These are phyloP conservation scores for Brachyopa scutellaris DNA, from an alignment of 2,888 invertebrate genomes.

Conservation along the genomic window DNA sequence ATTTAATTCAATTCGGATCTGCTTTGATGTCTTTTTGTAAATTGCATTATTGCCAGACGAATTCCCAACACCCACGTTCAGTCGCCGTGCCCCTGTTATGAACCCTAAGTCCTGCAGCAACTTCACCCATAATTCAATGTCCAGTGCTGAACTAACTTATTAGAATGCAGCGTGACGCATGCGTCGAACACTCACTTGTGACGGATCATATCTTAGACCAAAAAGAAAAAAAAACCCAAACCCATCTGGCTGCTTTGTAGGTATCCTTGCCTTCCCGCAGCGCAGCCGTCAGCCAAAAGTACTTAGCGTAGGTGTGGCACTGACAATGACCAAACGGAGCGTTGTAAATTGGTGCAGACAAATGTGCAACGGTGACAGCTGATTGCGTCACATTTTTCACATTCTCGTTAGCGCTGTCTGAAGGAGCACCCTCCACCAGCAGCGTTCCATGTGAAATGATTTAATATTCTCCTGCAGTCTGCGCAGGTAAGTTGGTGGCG, in stretches of 20 bases:
- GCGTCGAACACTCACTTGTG: slow-evolving; percentile 33
- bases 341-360: slow-evolving; percentile 33
- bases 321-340: slow-evolving; percentile 39
- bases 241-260: neutral
- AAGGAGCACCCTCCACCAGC: neutral
- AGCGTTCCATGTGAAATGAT: neutral
- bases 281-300: slow-evolving; percentile 28
- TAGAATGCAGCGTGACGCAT: slow-evolving; percentile 51
- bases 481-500: slow-evolving; percentile 58
- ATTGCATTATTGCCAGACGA: too few relatives aligned
- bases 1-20: too few relatives aligned
- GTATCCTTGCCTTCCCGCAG: neutral
- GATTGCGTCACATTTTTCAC: slow-evolving; percentile 51
- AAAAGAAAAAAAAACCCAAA: neutral
- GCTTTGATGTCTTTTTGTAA: too few relatives aligned
- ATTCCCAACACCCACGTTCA: too few relatives aligned
- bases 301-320: slow-evolving; percentile 55
- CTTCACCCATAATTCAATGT: slow-evolving; percentile 29
- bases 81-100: too few relatives aligned
- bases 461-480: slow-evolving; percentile 22
- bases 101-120: neutral
- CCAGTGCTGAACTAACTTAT: slow-evolving; percentile 17
- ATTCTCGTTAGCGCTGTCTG: slow-evolving; percentile 5
- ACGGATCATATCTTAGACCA: slow-evolving; percentile 25
- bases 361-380: slow-evolving; percentile 39